Evolutionary conservation across 2,113 vertebrate species (phyloP).

Genomic region (Tachysurus fulvidraco): DNA sequence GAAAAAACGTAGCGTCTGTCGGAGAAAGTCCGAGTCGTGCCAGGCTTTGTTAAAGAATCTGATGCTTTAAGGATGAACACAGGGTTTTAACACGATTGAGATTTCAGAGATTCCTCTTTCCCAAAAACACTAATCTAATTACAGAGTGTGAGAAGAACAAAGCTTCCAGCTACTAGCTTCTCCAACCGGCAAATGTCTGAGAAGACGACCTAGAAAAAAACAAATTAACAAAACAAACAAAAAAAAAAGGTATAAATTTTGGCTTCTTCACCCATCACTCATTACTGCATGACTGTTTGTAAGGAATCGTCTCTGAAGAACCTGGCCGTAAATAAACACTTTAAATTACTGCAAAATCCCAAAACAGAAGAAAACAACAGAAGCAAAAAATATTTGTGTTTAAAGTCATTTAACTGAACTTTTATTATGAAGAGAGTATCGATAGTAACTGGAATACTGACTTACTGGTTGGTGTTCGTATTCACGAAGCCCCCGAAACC

Average conservation of each 20-base stretch:
- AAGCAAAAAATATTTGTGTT: not conserved
- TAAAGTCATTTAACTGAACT: not conserved
- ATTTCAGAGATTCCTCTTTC: not conserved
- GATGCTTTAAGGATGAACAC: not conserved
- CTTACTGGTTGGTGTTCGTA: constrained; percentile 76
- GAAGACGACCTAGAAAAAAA: constrained; percentile 65
- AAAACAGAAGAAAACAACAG: not conserved
- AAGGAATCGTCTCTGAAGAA: not conserved
- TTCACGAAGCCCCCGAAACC: constrained; percentile 75
- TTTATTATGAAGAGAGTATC: not conserved
- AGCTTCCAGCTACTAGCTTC: constrained; percentile 67
- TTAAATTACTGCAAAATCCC: not conserved
- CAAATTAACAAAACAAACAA: constrained; percentile 35
- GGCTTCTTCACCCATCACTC: not conserved
- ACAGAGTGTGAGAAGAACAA: not conserved
- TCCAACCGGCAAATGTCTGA: constrained; percentile 73
- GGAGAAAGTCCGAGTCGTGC: not conserved
- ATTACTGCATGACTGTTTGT: not conserved
- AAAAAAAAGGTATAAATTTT: constrained; percentile 13
- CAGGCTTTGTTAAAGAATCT: not conserved
- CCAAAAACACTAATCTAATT: not conserved
- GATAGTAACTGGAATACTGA: constrained; percentile 30
- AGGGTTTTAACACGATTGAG: not conserved
- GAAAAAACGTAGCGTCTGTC: not conserved
- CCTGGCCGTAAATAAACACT: not conserved